These are phyloP conservation scores for Sarcophilus harrisii DNA, from an alignment of 2,797 vertebrate species.

Conservation along the genomic window DNA sequence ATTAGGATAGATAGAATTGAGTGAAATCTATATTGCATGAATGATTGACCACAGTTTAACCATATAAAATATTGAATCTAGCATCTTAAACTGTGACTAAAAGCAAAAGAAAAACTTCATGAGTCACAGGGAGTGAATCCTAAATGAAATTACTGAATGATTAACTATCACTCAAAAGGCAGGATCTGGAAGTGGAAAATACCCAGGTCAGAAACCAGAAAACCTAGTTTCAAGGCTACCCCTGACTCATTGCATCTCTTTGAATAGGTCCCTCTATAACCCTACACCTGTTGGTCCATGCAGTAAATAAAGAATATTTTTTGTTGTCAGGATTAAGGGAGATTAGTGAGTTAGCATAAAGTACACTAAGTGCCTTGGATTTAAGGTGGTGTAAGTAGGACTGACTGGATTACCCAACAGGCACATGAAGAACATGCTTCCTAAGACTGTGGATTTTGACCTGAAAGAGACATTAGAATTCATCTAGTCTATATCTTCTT, in stretches of 20 bases:
- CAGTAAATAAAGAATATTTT: slow-evolving; percentile 46
- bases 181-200: slow-evolving; percentile 59
- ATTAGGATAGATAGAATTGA: neutral
- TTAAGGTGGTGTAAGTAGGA: slow-evolving; percentile 29
- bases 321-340: slow-evolving; percentile 7
- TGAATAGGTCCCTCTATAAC: slow-evolving; percentile 46
- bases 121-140: slow-evolving; percentile 63
- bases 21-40: slow-evolving; percentile 9
- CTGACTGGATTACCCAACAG: neutral
- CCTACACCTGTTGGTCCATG: slow-evolving; percentile 53
- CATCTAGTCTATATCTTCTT: neutral
- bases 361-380: slow-evolving; percentile 51
- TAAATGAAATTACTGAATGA: slow-evolving; percentile 57
- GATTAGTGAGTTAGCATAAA: slow-evolving; percentile 9
- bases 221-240: slow-evolving; percentile 53
- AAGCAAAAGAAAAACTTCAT: slow-evolving; percentile 47
- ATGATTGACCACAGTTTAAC: neutral
- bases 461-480: neutral
- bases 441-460: neutral
- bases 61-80: slow-evolving; percentile 58
- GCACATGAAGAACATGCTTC: neutral
- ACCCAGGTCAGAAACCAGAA: slow-evolving; percentile 68
- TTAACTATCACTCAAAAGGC: slow-evolving; percentile 63
- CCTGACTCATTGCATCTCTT: slow-evolving; percentile 54
- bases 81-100: slow-evolving; percentile 64